Base-by-base conservation (phyloP, 1,140 invertebrate genomes). In the Varroa destructor region DNA sequence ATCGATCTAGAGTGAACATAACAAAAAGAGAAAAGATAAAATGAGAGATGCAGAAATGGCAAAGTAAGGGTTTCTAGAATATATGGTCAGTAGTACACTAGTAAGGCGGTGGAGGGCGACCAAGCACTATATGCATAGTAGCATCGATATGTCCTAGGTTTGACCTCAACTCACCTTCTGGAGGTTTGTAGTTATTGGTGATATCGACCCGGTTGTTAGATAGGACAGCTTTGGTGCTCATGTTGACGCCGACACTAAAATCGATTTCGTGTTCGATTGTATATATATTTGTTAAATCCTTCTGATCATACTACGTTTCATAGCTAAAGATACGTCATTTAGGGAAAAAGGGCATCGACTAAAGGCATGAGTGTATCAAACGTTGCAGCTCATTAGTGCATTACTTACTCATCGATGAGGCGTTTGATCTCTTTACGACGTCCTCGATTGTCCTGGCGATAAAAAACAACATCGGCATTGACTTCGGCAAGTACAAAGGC, bases 161-260 rank as follows among this genome's bases (percentile, higher is more conserved):
- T 4, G 4, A 12, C 61, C n/a, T 12, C 61, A 25, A 36, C 43
- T 81, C 79, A 87, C 87, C 87, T 82, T 97, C 93, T 1, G 85
- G 85, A 78, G 88, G 87, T 81, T 97, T 97, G 79, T 97, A 97
- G 51, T 80, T 82, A n/a, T 84, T 76, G 1, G 91, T 95, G 40
- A 97, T 87, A 75, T 95, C 90, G 80, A 93, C 88, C 58, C 86
- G 79, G 84, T 86, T 87, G 88, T 75, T 71, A 74, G 81, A 83
- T 4, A 89, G 88, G 40, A 91, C 84, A 37, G 87, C 85, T 82
- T 95, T 96, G 0, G 93, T 96, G 75, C 89, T 91, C 51, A 96
- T 91, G 43, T 86, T 81, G 77, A 88, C 85, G 0, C 93, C 93
- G 76, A 97, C 87, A 37, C 88, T 89, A 77, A 43, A 78, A 78